Conservation (phyloP, 2,797 vertebrate genomes). For the Pangasius mekongensis region DNA sequence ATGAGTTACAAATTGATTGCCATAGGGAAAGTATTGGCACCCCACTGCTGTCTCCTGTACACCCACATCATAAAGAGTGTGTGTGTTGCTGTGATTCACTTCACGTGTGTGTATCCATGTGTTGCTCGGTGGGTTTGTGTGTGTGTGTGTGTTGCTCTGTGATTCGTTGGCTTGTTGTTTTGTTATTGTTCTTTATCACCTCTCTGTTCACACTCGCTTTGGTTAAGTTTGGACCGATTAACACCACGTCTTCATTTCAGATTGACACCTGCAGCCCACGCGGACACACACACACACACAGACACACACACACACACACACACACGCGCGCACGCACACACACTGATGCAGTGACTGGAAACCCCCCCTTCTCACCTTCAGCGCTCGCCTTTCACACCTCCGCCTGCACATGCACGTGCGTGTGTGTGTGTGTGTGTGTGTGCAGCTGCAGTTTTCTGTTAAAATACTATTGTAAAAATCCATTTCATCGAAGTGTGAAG, state of each 20-base stretch:
- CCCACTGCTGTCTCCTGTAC: not conserved
- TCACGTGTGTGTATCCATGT: not conserved
- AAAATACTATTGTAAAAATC: not conserved
- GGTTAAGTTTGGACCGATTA: conserved; percentile 20
- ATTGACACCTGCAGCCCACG: conserved; percentile 39
- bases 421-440: not conserved
- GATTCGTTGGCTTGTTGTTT: not conserved
- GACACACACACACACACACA: conserved; percentile 21
- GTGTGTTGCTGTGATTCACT: not conserved
- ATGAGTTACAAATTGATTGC: not conserved
- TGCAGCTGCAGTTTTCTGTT: conserved; percentile 2
- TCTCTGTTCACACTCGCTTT: conserved; percentile 44
- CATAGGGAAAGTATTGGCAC: not conserved
- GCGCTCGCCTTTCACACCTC: conserved; percentile 51
- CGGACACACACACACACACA: conserved; percentile 22
- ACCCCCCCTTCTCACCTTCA: conserved; percentile 64
- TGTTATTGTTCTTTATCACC: conserved; percentile 21
- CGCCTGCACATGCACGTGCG: conserved; percentile 45
- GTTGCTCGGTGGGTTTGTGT: not conserved
- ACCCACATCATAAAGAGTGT: not conserved
- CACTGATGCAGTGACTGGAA: conserved; percentile 64
- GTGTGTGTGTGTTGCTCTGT: not conserved
- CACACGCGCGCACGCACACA: not conserved
- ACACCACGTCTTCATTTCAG: conserved; percentile 17
- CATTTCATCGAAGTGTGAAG: not conserved